Evolutionary conservation across 1,140 invertebrate species (phyloP).

Genomic region (Holotrichia oblita): DNA sequence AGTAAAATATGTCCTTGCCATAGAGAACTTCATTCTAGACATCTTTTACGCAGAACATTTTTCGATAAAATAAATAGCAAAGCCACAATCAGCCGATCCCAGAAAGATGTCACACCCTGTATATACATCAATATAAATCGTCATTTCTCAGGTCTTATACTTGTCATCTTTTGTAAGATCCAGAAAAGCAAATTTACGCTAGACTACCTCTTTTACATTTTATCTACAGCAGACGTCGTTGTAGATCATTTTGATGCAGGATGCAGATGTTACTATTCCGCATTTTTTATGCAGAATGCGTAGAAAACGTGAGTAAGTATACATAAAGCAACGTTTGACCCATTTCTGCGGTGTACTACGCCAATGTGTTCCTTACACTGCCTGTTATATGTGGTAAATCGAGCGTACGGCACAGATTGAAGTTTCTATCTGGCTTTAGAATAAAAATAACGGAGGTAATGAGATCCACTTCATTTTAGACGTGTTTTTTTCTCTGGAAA

Average conservation of each 20-base stretch:
- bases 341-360: not conserved
- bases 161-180: too few species aligned
- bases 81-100: too few species aligned
- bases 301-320: constrained; percentile 24
- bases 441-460: constrained; percentile 22
- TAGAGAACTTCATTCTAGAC: too few species aligned
- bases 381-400: not conserved
- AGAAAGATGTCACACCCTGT: too few species aligned
- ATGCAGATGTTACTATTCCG: constrained; percentile 26
- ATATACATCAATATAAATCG: too few species aligned
- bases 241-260: constrained; percentile 22
- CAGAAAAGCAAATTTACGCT: too few species aligned
- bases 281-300: constrained; percentile 29
- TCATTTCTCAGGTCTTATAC: too few species aligned
- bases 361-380: not conserved
- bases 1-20: too few species aligned
- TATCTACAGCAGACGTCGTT: constrained; percentile 4
- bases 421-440: not conserved
- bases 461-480: not conserved
- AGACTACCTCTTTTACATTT: constrained; percentile 11
- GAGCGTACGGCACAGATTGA: not conserved
- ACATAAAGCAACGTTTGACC: constrained; percentile 29
- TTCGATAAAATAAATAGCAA: too few species aligned
- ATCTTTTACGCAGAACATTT: too few species aligned
- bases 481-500: not conserved